phyloP scores from a whole-genome alignment of 2,888 invertebrate species.

The Lepidocyrtinus sp. region DNA sequence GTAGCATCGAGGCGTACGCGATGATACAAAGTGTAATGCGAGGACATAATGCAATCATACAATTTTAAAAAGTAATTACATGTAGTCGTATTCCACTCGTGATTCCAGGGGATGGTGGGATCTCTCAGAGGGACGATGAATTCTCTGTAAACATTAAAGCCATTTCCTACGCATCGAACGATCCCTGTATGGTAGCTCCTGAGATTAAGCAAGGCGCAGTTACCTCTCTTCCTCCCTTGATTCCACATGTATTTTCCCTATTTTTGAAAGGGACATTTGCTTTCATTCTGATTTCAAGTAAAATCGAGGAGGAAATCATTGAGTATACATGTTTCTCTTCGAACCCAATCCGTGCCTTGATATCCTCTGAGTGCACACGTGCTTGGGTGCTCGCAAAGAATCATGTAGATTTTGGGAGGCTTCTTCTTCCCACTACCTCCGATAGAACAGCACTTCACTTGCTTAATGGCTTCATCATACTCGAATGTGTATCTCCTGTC shows the following conservation, averaged over 20 bases:
- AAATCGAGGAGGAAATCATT: background rate
- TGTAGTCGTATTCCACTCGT: slow-evolving; percentile 40
- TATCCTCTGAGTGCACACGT: slow-evolving; percentile 61
- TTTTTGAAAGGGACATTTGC: background rate
- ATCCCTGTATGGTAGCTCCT: slow-evolving; percentile 36
- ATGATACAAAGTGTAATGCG: no score
- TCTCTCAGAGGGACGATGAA: slow-evolving; percentile 48
- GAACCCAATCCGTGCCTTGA: slow-evolving; percentile 21
- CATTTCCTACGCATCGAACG: slow-evolving; percentile 56
- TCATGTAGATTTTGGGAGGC: slow-evolving; percentile 62
- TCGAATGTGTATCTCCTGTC: slow-evolving; percentile 51
- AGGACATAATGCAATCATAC: background rate
- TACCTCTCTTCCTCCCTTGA: slow-evolving; percentile 33
- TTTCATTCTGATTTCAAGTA: background rate
- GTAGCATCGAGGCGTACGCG: background rate
- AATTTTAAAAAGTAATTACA: slow-evolving; percentile 23
- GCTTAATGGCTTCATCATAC: slow-evolving; percentile 57
- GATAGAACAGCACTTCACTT: slow-evolving; percentile 64
- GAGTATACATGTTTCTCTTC: slow-evolving; percentile 22
- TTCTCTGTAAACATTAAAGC: slow-evolving; percentile 52
- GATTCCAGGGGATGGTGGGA: no score
- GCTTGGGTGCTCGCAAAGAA: slow-evolving; percentile 61
- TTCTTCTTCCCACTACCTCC: slow-evolving; percentile 42
- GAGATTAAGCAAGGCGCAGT: slow-evolving; percentile 35
- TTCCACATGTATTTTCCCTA: slow-evolving; percentile 20